Evolutionary conservation across 2,888 invertebrate species (phyloP).

Genomic region (Clistopyga incitator): DNA sequence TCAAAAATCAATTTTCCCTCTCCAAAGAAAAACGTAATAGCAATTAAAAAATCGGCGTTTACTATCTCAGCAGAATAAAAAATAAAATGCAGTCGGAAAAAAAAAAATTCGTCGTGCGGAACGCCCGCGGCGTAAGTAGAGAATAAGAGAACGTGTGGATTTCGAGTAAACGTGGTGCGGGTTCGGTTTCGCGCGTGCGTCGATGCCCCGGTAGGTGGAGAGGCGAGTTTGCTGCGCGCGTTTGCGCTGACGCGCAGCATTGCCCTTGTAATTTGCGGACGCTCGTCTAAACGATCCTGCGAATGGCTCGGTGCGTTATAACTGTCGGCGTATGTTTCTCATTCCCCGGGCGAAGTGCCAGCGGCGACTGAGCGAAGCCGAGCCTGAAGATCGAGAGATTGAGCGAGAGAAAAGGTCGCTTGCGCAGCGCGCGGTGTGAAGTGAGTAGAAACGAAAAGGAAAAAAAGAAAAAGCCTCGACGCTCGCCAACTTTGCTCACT

Average conservation of each 20-base stretch:
- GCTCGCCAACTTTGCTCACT: constrained; percentile 50
- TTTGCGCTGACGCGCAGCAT: constrained; percentile 37
- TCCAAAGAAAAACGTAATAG: too few species aligned
- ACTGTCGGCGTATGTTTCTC: constrained; percentile 74
- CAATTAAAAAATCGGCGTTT: too few species aligned
- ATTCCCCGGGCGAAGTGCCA: constrained; percentile 34
- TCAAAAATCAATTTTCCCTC: too few species aligned
- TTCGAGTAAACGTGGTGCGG: constrained; percentile 69
- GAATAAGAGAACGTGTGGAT: constrained; percentile 52
- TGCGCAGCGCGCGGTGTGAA: constrained; percentile 36
- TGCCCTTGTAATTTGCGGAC: constrained; percentile 76
- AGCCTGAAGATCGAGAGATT: constrained; percentile 13
- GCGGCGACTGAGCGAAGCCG: constrained; percentile 22
- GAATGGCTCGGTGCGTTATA: constrained; percentile 78
- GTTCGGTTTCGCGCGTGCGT: constrained; percentile 67
- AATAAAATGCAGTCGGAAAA: too few species aligned
- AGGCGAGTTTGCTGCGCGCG: constrained; percentile 8
- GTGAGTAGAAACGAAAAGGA: constrained; percentile 37
- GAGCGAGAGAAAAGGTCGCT: constrained; percentile 44
- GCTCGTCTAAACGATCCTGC: constrained; percentile 78
- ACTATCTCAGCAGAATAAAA: too few species aligned
- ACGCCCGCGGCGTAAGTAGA: constrained; percentile 20
- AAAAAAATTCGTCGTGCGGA: neutral
- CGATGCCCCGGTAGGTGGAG: constrained; percentile 19
- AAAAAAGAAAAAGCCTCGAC: constrained; percentile 35